Percentiles rank a stretch among this genome's conserved stretches.
Evolutionary conservation across 2,797 vertebrate genomes (phyloP).

Genomic region (Phalanger gymnotis): DNA sequence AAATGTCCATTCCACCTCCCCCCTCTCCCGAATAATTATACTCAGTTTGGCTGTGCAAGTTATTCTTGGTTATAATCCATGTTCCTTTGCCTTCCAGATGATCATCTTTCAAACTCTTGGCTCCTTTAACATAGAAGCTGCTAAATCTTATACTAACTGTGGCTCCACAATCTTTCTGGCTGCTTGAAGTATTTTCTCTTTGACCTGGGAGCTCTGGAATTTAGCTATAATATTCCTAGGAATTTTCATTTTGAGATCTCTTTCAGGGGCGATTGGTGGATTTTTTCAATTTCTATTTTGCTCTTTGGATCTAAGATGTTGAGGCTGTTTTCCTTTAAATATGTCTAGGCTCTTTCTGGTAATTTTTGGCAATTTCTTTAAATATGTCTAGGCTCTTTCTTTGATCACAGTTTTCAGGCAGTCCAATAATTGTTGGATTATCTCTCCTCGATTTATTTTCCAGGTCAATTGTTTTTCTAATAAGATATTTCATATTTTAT

Average conservation of each 20-base stretch:
- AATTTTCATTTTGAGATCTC: neutral
- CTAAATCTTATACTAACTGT: neutral
- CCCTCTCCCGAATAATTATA: no score
- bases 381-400: neutral
- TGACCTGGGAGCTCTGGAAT: neutral
- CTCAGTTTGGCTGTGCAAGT: neutral
- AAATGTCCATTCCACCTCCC: no score
- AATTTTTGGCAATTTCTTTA: neutral
- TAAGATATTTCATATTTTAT: no score
- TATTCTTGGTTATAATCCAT: neutral
- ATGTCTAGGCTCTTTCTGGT: neutral
- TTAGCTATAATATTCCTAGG: neutral
- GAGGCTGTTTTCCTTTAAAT: neutral
- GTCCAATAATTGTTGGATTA: no score
- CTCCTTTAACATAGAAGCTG: neutral
- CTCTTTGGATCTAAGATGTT: neutral
- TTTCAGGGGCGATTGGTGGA: neutral
- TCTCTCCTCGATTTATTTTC: no score
- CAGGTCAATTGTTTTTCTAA: no score
- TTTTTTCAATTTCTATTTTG: neutral
- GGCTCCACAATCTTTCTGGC: neutral
- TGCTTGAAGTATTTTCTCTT: neutral
- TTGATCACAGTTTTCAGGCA: neutral
- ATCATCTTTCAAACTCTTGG: neutral
- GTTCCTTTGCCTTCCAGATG: neutral